Evolutionary conservation across 2,113 vertebrate species (phyloP).

Genomic region (Eretmochelys imbricata): DNA sequence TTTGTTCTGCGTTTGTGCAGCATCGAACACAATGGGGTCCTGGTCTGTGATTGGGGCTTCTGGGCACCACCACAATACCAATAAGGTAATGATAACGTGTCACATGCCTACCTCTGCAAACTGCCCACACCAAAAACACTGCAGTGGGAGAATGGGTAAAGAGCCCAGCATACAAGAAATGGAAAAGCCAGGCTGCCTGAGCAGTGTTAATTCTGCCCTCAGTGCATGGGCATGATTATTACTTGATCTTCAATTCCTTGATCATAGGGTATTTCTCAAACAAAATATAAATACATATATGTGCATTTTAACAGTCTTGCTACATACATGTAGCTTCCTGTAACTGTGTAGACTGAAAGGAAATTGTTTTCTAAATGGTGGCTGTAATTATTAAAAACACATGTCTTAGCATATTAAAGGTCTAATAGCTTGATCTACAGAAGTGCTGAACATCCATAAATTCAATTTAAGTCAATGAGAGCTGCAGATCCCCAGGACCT

Average conservation of each 20-base stretch:
- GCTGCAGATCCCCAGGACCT: background rate
- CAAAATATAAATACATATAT: background rate
- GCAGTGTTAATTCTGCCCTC: background rate
- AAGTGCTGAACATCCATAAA: background rate
- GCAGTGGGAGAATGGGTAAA: background rate
- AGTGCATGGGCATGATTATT: background rate
- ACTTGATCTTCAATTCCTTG: background rate
- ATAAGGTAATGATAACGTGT: background rate
- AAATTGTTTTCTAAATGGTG: background rate
- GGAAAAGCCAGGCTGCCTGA: background rate
- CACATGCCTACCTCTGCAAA: background rate
- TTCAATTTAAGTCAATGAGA: background rate
- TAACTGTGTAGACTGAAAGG: background rate
- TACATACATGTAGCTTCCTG: background rate
- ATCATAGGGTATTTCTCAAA: background rate
- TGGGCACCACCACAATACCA: background rate
- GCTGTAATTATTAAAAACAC: conserved; percentile 1
- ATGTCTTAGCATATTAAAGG: background rate
- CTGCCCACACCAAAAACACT: background rate
- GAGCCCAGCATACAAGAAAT: background rate
- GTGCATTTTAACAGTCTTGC: background rate
- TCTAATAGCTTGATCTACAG: background rate
- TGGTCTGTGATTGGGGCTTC: conserved; percentile 23
- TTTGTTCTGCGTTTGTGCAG: background rate
- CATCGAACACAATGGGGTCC: background rate